Base-by-base conservation (phyloP, 2,113 vertebrate species). In the Cygnus buccinator region DNA sequence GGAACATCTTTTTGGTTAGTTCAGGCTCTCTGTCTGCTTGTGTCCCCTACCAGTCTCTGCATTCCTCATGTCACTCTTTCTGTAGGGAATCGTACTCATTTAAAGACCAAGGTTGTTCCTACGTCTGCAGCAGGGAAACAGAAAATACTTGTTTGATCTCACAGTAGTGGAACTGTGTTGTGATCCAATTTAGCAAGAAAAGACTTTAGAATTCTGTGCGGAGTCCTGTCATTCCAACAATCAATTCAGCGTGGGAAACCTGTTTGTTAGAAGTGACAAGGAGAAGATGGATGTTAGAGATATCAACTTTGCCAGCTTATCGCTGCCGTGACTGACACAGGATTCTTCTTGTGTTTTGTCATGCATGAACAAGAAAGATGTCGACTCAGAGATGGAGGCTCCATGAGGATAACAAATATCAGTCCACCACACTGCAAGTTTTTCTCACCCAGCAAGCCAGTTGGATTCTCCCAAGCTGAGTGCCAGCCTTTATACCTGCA, bases 111-210 rank as follows among this genome's bases (percentile, higher is more conserved):
- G 66, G 90, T 71, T 44, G 35, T 62, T 91, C 52, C 65, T 61
- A 96, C 85, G n/a, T 76, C 48, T 79, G 67, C 65, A 88, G 72
- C 50, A 37, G 89, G 74, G 84, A 78, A 94, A 90, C 13, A 73
- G 71, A 97, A 92, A 91, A 79, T 57, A 80, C 81, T 44, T 71
- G 48, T 93, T 94, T 93, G 91, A 94, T 96, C 89, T 93, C 68
- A 20, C 31, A 66, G 39, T 3, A 37, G 70, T 22, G 31, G 54
- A 63, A 63, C 75, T 54, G 78, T 57, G 33, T 62, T 86, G 57
- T 52, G 80, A 87, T 89, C 79, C 54, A 35, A 44, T 78, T 78
- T 83, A 91, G 93, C 66, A 92, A 4, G 63, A 91, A 81, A 79
- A 66, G 19, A 41, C 41, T 96, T 82, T 80, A 84, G 94, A 96